phyloP scores from a whole-genome alignment of 2,797 vertebrate species.

The Pangasius macronema region DNA sequence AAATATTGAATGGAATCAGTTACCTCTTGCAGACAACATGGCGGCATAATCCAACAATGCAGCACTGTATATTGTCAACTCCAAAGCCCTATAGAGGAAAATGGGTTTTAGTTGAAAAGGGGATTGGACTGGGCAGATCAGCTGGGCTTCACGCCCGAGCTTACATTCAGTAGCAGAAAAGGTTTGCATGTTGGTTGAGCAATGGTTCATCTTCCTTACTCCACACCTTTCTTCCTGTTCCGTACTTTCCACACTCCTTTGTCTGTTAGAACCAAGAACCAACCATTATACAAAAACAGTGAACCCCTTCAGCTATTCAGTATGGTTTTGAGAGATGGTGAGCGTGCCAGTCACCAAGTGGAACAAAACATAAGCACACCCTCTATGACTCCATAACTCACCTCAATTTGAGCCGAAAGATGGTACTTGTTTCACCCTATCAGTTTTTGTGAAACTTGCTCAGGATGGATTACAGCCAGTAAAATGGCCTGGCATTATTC shows the following conservation, averaged over 20 bases:
- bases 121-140: background rate
- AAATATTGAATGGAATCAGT: background rate
- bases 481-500: conserved; percentile 1
- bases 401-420: background rate
- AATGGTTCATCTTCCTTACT: background rate
- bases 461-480: conserved; percentile 23
- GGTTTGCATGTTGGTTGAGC: conserved; percentile 1
- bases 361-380: background rate
- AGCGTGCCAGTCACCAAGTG: background rate
- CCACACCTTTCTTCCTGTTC: background rate
- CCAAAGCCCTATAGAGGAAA: background rate
- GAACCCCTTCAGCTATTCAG: background rate
- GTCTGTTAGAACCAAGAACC: background rate
- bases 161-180: background rate
- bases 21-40: background rate
- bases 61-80: background rate
- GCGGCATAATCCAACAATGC: background rate
- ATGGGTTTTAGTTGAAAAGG: background rate
- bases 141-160: background rate
- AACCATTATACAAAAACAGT: background rate
- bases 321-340: background rate
- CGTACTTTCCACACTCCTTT: background rate
- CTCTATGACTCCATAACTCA: background rate
- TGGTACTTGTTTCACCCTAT: conserved; percentile 30
- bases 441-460: conserved; percentile 28